Evolutionary conservation across 1,140 invertebrate species (phyloP).

Genomic region (Meloidogyne floridensis): DNA sequence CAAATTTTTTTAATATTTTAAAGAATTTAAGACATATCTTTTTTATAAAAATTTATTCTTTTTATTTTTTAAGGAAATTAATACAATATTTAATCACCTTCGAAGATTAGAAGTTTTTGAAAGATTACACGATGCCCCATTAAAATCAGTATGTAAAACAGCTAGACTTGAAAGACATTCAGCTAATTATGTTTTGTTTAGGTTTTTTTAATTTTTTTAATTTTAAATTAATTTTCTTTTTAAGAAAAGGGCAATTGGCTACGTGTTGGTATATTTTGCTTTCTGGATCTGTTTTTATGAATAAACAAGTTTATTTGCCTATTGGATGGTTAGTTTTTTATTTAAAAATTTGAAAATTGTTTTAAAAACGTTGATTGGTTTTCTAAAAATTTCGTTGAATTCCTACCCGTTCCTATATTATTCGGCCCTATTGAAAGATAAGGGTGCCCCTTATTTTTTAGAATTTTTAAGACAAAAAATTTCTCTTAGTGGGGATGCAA

Average conservation of each 20-base stretch:
- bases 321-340: constrained; percentile 50
- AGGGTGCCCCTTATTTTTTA: no score
- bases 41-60: background rate
- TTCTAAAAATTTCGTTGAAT: no score
- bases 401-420: no score
- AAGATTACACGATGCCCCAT: constrained; percentile 41
- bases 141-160: constrained; percentile 44
- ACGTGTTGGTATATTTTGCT: constrained; percentile 58
- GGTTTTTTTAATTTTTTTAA: constrained; percentile 32
- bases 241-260: constrained; percentile 52
- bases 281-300: constrained; percentile 54
- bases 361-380: no score
- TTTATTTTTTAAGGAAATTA: constrained; percentile 46
- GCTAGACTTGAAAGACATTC: constrained; percentile 53
- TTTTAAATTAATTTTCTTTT: constrained; percentile 33
- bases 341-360: no score
- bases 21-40: no score
- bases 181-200: constrained; percentile 51
- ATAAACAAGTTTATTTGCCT: constrained; percentile 56
- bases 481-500: no score
- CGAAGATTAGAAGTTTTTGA: constrained; percentile 53
- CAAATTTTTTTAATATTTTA: no score
- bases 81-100: constrained; percentile 45
- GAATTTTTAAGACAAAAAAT: no score
- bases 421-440: no score